Evolutionary conservation across 2,888 invertebrate species (phyloP).

Genomic region (Phaedon cochleariae): DNA sequence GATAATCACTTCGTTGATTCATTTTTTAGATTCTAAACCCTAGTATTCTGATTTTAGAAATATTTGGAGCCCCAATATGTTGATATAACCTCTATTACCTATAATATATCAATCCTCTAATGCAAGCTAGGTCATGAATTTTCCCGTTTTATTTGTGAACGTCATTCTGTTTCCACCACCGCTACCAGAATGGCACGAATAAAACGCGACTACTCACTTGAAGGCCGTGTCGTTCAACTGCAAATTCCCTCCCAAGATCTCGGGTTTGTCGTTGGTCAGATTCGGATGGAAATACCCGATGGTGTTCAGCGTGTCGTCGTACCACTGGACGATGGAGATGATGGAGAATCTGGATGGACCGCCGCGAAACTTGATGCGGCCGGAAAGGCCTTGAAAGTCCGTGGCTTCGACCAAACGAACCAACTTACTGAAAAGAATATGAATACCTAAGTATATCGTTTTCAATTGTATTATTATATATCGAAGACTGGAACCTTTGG

Average conservation of each 20-base stretch:
- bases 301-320: constrained; percentile 61
- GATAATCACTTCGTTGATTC: no score
- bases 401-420: constrained; percentile 71
- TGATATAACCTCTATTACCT: no score
- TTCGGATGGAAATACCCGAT: constrained; percentile 71
- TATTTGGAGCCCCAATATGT: no score
- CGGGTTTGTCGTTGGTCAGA: constrained; percentile 60
- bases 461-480: no score
- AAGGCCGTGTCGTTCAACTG: constrained; percentile 67
- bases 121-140: no score
- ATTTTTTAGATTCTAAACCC: no score
- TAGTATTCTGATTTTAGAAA: no score
- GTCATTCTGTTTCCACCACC: no score
- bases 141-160: not conserved
- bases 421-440: constrained; percentile 64
- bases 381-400: constrained; percentile 79
- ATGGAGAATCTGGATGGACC: constrained; percentile 73
- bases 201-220: constrained; percentile 26
- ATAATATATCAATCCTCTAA: no score
- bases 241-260: constrained; percentile 65
- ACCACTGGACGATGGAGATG: constrained; percentile 70
- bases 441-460: no score
- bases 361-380: constrained; percentile 73
- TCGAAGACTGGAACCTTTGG: no score
- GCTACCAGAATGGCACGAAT: no score